These are phyloP conservation scores for Nymphicus hollandicus DNA, from an alignment of 2,113 vertebrate species.

Conservation along the genomic window DNA sequence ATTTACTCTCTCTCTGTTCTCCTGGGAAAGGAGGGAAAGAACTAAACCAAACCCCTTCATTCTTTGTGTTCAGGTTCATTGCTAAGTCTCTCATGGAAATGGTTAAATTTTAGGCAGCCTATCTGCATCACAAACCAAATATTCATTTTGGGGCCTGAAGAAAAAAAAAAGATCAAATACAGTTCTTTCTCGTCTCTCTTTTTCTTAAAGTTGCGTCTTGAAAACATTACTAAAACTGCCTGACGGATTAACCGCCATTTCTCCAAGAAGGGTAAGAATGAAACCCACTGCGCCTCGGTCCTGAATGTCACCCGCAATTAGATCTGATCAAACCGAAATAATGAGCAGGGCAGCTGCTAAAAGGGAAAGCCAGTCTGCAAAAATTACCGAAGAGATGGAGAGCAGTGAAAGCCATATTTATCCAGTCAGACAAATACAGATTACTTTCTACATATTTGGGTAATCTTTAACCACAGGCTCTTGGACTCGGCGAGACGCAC, in stretches of 20 bases:
- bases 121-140: background rate
- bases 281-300: slow-evolving; percentile 5
- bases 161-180: background rate
- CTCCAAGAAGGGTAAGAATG: slow-evolving; percentile 1
- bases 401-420: slow-evolving; percentile 12
- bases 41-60: background rate
- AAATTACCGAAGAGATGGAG: slow-evolving; percentile 37
- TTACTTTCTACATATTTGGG: slow-evolving; percentile 34
- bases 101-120: background rate
- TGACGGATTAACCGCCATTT: background rate
- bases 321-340: slow-evolving; percentile 56
- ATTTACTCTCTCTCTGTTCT: background rate
- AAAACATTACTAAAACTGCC: slow-evolving; percentile 10
- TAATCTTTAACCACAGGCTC: slow-evolving; percentile 46
- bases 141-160: background rate
- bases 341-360: slow-evolving; percentile 45
- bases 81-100: background rate
- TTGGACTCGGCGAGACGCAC: background rate
- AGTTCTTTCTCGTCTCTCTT: background rate
- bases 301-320: slow-evolving; percentile 32
- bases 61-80: background rate
- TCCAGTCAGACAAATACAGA: slow-evolving; percentile 16
- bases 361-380: slow-evolving; percentile 34
- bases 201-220: background rate
- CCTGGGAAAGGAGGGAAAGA: background rate